phyloP scores from a whole-genome alignment of 2,113 vertebrate genomes.

The Calyptommatus sinebrachiatus region DNA sequence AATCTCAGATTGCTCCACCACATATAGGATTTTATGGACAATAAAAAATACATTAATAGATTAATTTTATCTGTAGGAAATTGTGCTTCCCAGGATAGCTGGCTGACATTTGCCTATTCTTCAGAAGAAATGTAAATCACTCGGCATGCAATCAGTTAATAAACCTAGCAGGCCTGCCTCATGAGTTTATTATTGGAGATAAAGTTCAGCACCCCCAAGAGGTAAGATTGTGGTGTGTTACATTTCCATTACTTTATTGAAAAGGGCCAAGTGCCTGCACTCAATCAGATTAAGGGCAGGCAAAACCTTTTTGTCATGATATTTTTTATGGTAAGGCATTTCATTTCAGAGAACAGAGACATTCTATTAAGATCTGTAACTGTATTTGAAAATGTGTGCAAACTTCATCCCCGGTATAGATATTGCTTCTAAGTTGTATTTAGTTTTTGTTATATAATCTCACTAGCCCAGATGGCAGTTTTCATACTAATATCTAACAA shows the following conservation, averaged over 20 bases:
- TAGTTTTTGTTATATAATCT: conserved; percentile 35
- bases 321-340: conserved; percentile 9
- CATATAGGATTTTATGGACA: not conserved
- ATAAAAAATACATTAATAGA: not conserved
- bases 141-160: conserved; percentile 6
- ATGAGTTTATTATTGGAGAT: not conserved
- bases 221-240: conserved; percentile 8
- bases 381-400: conserved; percentile 30
- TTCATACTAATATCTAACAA: conserved; percentile 18
- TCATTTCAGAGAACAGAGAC: conserved; percentile 38
- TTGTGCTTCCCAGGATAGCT: not conserved
- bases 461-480: not conserved
- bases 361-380: conserved; percentile 27
- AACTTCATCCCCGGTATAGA: conserved; percentile 29
- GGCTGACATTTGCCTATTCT: not conserved
- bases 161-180: not conserved
- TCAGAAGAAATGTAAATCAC: not conserved
- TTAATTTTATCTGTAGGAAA: not conserved
- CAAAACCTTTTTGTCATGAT: conserved; percentile 12
- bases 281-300: conserved; percentile 28
- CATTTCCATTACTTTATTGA: conserved; percentile 23
- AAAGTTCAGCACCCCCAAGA: not conserved
- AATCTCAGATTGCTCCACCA: not conserved
- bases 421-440: conserved; percentile 17
- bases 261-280: conserved; percentile 1